A percentile compares a stretch with the other conserved stretches of the same genome.
These are phyloP conservation scores for Hydriomena furcata DNA, from an alignment of 2,888 invertebrate genomes.

Conservation along the genomic window DNA sequence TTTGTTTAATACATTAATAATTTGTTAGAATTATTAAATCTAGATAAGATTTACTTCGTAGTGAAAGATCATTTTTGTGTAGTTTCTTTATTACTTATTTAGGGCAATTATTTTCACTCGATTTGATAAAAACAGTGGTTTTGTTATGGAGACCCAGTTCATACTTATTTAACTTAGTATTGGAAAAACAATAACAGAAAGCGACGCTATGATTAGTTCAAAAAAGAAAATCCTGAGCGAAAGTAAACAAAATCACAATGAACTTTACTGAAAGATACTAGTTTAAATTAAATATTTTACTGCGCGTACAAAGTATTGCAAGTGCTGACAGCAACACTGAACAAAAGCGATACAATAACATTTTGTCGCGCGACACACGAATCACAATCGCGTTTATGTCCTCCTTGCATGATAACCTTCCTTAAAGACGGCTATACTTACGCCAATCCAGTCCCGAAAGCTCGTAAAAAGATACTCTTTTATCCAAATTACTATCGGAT, in stretches of 20 bases:
- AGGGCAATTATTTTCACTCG: not conserved
- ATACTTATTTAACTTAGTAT: not conserved
- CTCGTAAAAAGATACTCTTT: slow-evolving; percentile 66
- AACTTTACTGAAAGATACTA: slow-evolving; percentile 9
- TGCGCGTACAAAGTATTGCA: slow-evolving; percentile 11
- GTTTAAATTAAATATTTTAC: slow-evolving; percentile 4
- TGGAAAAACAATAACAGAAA: slow-evolving; percentile 14
- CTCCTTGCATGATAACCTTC: slow-evolving; percentile 67
- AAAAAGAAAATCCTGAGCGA: slow-evolving; percentile 1
- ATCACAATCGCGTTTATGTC: slow-evolving; percentile 63
- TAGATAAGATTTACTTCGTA: slow-evolving; percentile 18
- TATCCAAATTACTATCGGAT: slow-evolving; percentile 70
- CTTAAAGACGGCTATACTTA: slow-evolving; percentile 60
- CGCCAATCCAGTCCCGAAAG: slow-evolving; percentile 60
- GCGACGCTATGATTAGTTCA: not conserved
- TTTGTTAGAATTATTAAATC: slow-evolving; percentile 37
- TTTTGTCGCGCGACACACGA: slow-evolving; percentile 56
- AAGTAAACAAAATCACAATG: slow-evolving; percentile 8
- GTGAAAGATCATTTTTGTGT: slow-evolving; percentile 2
- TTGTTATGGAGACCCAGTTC: slow-evolving; percentile 1
- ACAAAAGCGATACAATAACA: slow-evolving; percentile 52
- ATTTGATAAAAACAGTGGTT: slow-evolving; percentile 1
- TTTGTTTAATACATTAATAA: slow-evolving; percentile 67
- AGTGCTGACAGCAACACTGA: slow-evolving; percentile 38
- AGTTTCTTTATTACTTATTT: not conserved